Percentiles rank a stretch among this genome's conserved stretches.
phyloP scores from a whole-genome alignment of 2,797 vertebrate species.

The Nasua narica region DNA sequence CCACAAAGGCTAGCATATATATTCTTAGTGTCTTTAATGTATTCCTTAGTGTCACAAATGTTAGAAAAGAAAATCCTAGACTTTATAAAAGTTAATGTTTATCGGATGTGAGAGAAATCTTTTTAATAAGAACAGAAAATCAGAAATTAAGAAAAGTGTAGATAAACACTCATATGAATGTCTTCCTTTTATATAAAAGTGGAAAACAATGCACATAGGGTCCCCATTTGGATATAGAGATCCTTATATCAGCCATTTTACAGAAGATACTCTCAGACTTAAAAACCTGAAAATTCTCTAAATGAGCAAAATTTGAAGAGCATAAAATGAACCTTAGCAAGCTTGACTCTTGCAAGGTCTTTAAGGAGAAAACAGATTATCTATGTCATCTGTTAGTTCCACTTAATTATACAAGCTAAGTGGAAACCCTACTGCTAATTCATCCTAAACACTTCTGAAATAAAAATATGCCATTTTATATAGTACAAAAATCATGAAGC shows the following conservation, averaged over 20 bases:
- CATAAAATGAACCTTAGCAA: not conserved
- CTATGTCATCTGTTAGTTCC: not conserved
- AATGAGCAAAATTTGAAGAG: not conserved
- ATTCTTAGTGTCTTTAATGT: not conserved
- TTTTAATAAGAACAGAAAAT: not conserved
- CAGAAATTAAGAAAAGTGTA: not conserved
- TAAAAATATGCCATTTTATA: not conserved
- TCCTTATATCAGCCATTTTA: not conserved
- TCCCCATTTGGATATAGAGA: not conserved
- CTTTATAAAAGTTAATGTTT: not conserved
- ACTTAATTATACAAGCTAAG: not conserved
- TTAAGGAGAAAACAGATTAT: not conserved
- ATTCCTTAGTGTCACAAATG: not conserved
- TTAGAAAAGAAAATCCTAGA: not conserved
- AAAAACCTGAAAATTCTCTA: not conserved
- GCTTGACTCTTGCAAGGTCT: not conserved
- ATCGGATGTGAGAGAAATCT: not conserved
- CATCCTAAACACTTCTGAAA: not conserved
- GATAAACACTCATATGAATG: not conserved
- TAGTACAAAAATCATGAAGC: not conserved
- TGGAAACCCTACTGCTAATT: not conserved
- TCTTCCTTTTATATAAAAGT: not conserved
- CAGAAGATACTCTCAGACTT: not conserved
- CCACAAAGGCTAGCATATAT: not conserved
- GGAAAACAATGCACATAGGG: not conserved